A percentile compares a stretch with the other conserved stretches of the same genome.
Evolutionary conservation across 1,140 invertebrate genomes (phyloP).

Genomic region (Platyscapa corneri): DNA sequence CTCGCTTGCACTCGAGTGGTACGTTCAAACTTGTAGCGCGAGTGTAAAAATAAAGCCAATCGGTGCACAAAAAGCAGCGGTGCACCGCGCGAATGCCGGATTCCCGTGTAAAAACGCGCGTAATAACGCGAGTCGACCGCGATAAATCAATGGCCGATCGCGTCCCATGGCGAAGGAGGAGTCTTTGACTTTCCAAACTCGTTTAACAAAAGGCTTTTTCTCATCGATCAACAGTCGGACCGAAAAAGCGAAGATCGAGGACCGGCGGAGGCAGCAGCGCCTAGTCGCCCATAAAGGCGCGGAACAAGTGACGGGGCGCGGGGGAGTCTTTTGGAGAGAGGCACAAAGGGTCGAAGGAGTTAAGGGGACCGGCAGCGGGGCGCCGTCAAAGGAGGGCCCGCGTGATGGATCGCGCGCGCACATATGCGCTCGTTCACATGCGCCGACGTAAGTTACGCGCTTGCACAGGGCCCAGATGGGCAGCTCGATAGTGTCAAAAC

Average conservation of each 20-base stretch:
- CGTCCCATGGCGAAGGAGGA: neutral
- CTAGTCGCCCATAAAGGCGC: neutral
- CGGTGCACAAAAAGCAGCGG: neutral
- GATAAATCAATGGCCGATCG: neutral
- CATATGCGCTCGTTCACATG: neutral
- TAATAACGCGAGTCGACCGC: neutral
- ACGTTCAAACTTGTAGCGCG: neutral
- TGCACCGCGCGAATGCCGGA: neutral
- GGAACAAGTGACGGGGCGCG: neutral
- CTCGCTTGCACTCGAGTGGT: too few species aligned
- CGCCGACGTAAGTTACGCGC: neutral
- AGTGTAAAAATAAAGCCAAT: neutral
- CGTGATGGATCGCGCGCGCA: constrained; percentile 42
- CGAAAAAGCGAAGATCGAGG: neutral
- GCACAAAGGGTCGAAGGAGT: constrained; percentile 3
- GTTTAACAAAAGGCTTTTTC: neutral
- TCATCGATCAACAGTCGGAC: constrained; percentile 14
- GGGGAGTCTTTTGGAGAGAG: neutral
- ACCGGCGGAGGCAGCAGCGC: neutral
- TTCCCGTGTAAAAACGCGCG: neutral
- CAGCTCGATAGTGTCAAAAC: constrained; percentile 60
- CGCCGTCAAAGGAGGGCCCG: neutral
- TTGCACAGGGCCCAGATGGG: constrained; percentile 52
- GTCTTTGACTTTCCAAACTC: neutral
- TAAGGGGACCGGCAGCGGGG: neutral